Evolutionary conservation across 2,797 vertebrate genomes (phyloP).

Genomic region (Podargus strigoides): DNA sequence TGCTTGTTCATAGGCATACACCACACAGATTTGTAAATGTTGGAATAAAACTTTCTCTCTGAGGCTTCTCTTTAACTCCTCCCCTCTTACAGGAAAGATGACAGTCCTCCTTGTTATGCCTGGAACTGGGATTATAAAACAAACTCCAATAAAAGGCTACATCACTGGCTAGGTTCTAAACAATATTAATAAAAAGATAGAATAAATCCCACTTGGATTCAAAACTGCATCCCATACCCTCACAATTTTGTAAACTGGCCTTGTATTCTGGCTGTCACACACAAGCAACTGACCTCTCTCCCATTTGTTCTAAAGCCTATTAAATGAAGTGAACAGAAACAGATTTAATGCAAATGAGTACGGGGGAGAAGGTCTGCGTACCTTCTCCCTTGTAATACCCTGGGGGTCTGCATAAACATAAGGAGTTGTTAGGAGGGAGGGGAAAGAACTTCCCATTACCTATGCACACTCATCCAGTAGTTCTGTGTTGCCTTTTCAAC

Average conservation of each 20-base stretch:
- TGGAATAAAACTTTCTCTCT: not conserved
- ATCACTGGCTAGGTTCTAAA: not conserved
- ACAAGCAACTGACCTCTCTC: not conserved
- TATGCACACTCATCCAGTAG: not conserved
- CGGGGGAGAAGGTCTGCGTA: not conserved
- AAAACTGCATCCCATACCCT: not conserved
- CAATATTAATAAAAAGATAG: not conserved
- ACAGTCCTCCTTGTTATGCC: not conserved
- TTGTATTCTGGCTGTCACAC: not conserved
- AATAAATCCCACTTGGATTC: not conserved
- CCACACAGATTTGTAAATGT: not conserved
- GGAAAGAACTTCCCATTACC: not conserved
- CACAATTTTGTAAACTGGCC: not conserved
- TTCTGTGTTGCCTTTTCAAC: not conserved
- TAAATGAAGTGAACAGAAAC: not conserved
- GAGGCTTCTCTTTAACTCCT: not conserved
- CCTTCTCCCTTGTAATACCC: not conserved
- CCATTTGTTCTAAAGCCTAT: not conserved
- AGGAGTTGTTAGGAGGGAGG: not conserved
- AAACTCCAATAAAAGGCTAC: not conserved
- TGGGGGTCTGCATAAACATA: not conserved
- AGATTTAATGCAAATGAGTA: not conserved
- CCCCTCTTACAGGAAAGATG: not conserved
- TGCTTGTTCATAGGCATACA: not conserved
- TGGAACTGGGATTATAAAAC: not conserved